These are phyloP conservation scores for Argyrosomus regius DNA, from an alignment of 2,797 vertebrate species.

Conservation along the genomic window DNA sequence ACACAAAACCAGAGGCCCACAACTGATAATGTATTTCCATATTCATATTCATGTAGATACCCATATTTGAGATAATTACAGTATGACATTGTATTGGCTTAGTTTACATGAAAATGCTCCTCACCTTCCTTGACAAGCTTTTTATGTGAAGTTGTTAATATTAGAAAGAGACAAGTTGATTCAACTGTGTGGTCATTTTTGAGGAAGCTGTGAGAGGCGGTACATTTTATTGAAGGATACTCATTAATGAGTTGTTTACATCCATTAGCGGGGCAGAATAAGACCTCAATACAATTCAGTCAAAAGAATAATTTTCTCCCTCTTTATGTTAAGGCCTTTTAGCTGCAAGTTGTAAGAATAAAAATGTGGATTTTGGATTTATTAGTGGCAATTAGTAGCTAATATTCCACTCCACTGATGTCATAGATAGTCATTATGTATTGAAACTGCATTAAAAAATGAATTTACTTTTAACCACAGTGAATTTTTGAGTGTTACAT, in stretches of 20 bases:
- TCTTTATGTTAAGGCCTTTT: background rate
- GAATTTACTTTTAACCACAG: conserved; percentile 10
- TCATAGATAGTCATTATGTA: background rate
- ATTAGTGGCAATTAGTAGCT: conserved; percentile 45
- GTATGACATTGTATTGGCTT: background rate
- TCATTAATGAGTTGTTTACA: conserved; percentile 1
- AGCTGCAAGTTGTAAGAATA: background rate
- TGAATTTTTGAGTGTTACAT: conserved; percentile 5
- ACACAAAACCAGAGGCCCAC: background rate
- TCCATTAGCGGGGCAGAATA: background rate
- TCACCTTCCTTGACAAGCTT: background rate
- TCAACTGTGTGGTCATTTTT: background rate
- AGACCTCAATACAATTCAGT: conserved; percentile 1
- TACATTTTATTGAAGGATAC: background rate
- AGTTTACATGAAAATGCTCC: background rate
- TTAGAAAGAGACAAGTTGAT: background rate
- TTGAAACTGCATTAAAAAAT: conserved; percentile 17
- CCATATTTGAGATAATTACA: background rate
- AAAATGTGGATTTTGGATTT: conserved; percentile 38
- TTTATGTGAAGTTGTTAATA: background rate
- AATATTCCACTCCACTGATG: conserved; percentile 8
- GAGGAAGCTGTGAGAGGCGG: background rate
- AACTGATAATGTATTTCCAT: background rate
- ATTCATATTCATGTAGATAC: too few relatives aligned
- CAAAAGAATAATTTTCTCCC: background rate